Conservation (phyloP, 2,797 vertebrate genomes). For the Dallia pectoralis region DNA sequence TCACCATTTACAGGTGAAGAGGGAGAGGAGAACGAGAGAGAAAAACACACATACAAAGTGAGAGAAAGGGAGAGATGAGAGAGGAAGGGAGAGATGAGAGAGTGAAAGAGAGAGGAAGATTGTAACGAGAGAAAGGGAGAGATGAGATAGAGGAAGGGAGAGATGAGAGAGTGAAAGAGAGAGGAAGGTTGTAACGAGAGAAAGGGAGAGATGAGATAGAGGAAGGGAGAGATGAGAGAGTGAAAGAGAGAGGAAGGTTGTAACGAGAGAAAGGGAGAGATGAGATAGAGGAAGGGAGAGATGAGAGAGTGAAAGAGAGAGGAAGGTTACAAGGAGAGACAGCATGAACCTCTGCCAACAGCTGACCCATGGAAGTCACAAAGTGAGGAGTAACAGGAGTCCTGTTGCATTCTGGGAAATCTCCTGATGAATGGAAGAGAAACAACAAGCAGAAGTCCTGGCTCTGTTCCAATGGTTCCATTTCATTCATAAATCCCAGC, state of each 20-base stretch:
- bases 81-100: neutral
- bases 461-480: slow-evolving; percentile 56
- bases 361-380: slow-evolving; percentile 56
- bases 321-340: neutral
- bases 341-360: neutral
- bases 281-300: neutral
- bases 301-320: slow-evolving; percentile 8
- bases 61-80: neutral
- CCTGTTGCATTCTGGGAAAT: slow-evolving; percentile 68
- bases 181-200: no score
- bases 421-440: slow-evolving; percentile 57
- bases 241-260: neutral
- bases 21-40: neutral
- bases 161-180: neutral
- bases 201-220: neutral
- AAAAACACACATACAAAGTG: no score
- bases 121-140: neutral
- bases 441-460: slow-evolving; percentile 23
- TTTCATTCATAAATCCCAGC: slow-evolving; percentile 74
- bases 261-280: slow-evolving; percentile 1
- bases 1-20: neutral
- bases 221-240: neutral
- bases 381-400: slow-evolving; percentile 70
- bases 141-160: neutral
- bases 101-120: slow-evolving; percentile 4